Percentiles rank a stretch among this genome's conserved stretches.
These are phyloP conservation scores for Leptinotarsa juncta DNA, from an alignment of 2,888 invertebrate genomes.

Conservation along the genomic window DNA sequence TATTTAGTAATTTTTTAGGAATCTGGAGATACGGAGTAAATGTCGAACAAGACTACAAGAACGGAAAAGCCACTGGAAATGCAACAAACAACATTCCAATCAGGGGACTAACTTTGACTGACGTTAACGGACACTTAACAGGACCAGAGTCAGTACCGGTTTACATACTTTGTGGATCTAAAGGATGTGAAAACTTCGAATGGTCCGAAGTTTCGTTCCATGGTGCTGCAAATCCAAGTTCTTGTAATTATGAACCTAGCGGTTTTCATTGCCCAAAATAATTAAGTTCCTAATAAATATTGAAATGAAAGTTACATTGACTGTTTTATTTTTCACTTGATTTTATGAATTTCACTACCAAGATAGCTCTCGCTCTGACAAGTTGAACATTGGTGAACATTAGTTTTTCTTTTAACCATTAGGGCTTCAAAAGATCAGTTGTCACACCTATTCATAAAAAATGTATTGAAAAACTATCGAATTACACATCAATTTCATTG, in stretches of 20 bases:
- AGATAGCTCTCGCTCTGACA: too few relatives aligned
- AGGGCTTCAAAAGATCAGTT: too few relatives aligned
- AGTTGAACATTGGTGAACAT: too few relatives aligned
- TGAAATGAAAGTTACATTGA: not conserved
- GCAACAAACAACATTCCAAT: slow-evolving; percentile 46
- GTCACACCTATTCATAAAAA: too few relatives aligned
- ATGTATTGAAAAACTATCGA: too few relatives aligned
- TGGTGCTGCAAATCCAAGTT: slow-evolving; percentile 35
- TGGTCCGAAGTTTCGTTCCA: slow-evolving; percentile 44
- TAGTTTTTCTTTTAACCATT: too few relatives aligned
- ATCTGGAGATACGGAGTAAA: slow-evolving; percentile 47
- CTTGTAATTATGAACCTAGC: slow-evolving; percentile 42
- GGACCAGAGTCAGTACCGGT: slow-evolving; percentile 40
- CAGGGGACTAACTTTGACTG: slow-evolving; percentile 33
- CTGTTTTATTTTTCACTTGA: not conserved
- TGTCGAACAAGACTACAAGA: slow-evolving; percentile 46
- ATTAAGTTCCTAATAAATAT: not conserved
- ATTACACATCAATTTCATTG: too few relatives aligned
- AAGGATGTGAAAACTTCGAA: slow-evolving; percentile 41
- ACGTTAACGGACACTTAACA: slow-evolving; percentile 40
- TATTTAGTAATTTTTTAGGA: slow-evolving; percentile 26
- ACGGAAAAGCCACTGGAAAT: slow-evolving; percentile 39
- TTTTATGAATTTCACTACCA: not conserved
- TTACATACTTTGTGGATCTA: slow-evolving; percentile 45
- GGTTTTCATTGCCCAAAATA: slow-evolving; percentile 37